Percentiles rank a stretch among this genome's conserved stretches.
phyloP scores from a whole-genome alignment of 2,113 vertebrate genomes.

The Haemorhous mexicanus region DNA sequence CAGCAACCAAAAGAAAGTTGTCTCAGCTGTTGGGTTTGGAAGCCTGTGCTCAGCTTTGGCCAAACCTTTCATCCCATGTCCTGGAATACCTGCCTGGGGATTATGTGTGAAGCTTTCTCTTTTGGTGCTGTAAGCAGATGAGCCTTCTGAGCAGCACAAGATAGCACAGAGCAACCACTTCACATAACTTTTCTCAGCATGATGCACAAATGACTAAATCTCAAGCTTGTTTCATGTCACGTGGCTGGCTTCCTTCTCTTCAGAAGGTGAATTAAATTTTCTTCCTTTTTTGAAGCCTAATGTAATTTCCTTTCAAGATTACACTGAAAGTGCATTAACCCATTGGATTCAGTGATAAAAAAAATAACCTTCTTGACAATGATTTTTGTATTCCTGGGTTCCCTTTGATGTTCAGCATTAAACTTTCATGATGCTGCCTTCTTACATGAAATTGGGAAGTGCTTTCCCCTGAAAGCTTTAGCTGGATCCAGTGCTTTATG shows the following conservation, averaged over 20 bases:
- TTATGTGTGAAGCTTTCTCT: not conserved
- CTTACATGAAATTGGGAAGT: not conserved
- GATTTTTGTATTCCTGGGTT: not conserved
- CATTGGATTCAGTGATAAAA: not conserved
- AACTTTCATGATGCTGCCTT: conserved; percentile 47
- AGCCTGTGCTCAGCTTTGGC: not conserved
- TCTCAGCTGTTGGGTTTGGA: not conserved
- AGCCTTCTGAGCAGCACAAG: not conserved
- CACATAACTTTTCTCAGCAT: not conserved
- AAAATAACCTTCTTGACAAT: conserved; percentile 31
- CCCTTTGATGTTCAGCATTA: conserved; percentile 62
- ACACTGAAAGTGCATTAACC: conserved; percentile 17
- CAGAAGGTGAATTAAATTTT: not conserved
- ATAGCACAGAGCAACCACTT: not conserved
- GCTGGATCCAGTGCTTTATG: not conserved
- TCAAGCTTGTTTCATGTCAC: not conserved
- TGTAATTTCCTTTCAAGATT: not conserved
- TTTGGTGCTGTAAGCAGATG: not conserved
- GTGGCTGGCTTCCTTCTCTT: not conserved
- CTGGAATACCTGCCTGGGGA: not conserved
- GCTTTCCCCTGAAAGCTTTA: not conserved
- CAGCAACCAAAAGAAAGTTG: not conserved
- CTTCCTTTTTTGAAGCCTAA: not conserved
- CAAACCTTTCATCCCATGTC: not conserved
- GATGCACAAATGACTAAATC: not conserved